phyloP scores from a whole-genome alignment of 2,797 vertebrate species.

The Alfaro cultratus region DNA sequence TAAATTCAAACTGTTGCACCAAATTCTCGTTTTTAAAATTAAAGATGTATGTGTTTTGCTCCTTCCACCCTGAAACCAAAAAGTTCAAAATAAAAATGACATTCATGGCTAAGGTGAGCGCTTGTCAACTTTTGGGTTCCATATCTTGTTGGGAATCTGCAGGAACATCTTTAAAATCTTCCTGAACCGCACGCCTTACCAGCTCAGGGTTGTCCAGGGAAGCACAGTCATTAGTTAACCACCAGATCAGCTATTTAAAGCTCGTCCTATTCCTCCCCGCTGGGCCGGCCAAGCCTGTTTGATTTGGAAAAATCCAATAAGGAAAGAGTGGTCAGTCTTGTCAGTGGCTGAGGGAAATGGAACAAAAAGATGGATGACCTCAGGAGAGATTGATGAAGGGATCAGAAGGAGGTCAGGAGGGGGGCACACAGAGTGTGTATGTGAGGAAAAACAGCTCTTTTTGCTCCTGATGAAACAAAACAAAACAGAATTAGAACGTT shows the following conservation, averaged over 20 bases:
- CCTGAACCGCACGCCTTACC: conserved; percentile 53
- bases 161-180: conserved; percentile 71
- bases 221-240: conserved; percentile 80
- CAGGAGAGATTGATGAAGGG: conserved; percentile 62
- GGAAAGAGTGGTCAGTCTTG: conserved; percentile 76
- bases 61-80: neutral
- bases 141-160: conserved; percentile 64
- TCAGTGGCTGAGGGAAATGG: conserved; percentile 75
- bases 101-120: neutral
- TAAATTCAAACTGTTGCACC: neutral
- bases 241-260: conserved; percentile 81
- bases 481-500: conserved; percentile 16
- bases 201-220: conserved; percentile 64
- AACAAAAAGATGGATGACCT: conserved; percentile 67
- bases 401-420: conserved; percentile 43
- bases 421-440: conserved; percentile 29
- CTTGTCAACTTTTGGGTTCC: neutral
- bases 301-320: conserved; percentile 81
- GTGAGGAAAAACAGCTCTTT: conserved; percentile 56
- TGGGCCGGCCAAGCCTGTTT: conserved; percentile 72
- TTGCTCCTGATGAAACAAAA: conserved; percentile 65
- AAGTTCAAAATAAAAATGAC: neutral
- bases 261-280: conserved; percentile 65
- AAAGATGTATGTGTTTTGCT: neutral
- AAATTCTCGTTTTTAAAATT: neutral